These are phyloP conservation scores for Myotis daubentonii DNA, from an alignment of 2,797 vertebrate species.

Conservation along the genomic window DNA sequence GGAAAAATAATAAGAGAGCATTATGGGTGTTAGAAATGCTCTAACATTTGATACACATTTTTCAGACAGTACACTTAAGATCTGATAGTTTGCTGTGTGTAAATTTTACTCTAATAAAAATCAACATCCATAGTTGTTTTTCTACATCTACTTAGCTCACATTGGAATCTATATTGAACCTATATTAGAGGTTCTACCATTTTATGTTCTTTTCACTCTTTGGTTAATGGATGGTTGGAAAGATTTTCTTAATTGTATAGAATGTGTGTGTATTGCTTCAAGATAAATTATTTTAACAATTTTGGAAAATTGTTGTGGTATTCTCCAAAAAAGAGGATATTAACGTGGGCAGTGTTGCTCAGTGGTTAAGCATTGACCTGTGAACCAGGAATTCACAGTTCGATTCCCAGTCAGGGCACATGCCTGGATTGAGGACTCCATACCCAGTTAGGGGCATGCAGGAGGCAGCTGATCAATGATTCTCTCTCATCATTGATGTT, in stretches of 20 bases:
- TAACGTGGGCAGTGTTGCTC: too few species aligned
- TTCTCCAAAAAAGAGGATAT: conserved; percentile 61
- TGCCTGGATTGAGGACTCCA: too few species aligned
- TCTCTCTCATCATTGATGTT: too few species aligned
- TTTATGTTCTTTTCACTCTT: not conserved
- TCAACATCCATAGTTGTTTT: not conserved
- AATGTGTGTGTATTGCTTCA: conserved; percentile 65
- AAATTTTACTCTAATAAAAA: not conserved
- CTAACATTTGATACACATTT: not conserved
- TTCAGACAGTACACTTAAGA: not conserved
- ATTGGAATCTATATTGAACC: not conserved
- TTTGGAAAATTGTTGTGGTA: conserved; percentile 61
- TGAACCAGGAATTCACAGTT: too few species aligned
- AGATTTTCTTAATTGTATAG: conserved; percentile 50
- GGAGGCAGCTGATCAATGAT: too few species aligned
- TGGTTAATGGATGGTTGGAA: not conserved
- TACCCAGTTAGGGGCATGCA: too few species aligned
- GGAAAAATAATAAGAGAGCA: not conserved
- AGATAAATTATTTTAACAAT: conserved; percentile 17
- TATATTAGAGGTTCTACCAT: not conserved
- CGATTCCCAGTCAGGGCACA: too few species aligned
- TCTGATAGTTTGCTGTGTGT: not conserved
- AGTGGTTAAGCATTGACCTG: too few species aligned
- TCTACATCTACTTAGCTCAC: not conserved
- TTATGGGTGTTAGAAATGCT: not conserved